Conservation (phyloP, 1,140 invertebrate genomes). For the Trichomalopsis sarcophagae region DNA sequence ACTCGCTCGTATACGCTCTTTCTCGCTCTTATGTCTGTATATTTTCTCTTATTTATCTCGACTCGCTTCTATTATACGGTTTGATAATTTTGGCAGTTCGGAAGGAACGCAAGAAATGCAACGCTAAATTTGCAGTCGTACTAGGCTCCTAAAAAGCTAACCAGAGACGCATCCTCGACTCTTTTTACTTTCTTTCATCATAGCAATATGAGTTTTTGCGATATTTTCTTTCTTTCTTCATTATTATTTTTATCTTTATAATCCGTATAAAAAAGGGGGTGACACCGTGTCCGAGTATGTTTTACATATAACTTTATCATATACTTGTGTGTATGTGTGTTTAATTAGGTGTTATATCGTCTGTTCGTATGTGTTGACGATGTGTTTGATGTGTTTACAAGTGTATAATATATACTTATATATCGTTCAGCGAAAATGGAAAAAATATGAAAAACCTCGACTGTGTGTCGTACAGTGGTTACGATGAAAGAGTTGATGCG, state of each 20-base stretch:
- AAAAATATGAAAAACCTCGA: conserved; percentile 44
- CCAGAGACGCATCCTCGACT: conserved; percentile 39
- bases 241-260: conserved; percentile 14
- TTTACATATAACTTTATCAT: neutral
- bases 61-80: conserved; percentile 41
- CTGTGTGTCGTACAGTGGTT: conserved; percentile 13
- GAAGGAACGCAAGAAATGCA: conserved; percentile 52
- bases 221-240: conserved; percentile 21
- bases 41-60: conserved; percentile 4
- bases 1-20: conserved; percentile 35
- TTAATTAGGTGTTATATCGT: conserved; percentile 3
- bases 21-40: neutral
- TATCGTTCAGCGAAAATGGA: conserved; percentile 33
- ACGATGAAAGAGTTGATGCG: conserved; percentile 34
- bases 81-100: conserved; percentile 54
- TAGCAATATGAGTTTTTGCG: conserved; percentile 30
- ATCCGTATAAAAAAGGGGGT: conserved; percentile 48
- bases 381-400: conserved; percentile 8
- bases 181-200: conserved; percentile 48
- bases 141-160: conserved; percentile 49
- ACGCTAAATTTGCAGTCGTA: conserved; percentile 42
- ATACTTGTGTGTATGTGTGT: neutral
- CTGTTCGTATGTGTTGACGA: neutral
- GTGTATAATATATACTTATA: conserved; percentile 3
- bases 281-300: conserved; percentile 18